Percentiles rank a stretch among this genome's conserved stretches.
phyloP scores from a whole-genome alignment of 2,888 invertebrate genomes.

The Chelonus formosanus region DNA sequence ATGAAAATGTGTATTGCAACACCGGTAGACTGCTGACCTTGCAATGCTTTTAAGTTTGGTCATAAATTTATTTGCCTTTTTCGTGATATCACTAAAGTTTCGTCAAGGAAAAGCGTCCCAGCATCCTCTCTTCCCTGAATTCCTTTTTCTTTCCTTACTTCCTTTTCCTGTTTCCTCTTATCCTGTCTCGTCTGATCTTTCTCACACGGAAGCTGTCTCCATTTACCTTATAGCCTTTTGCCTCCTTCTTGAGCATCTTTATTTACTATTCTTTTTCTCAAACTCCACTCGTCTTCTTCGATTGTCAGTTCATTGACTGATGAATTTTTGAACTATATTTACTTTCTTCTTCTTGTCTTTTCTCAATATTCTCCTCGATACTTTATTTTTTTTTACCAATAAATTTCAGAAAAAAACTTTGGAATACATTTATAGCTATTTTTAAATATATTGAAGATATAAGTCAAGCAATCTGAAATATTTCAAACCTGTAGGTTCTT shows the following conservation, averaged over 20 bases:
- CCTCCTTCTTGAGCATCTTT: slow-evolving; percentile 16
- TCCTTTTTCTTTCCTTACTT: slow-evolving; percentile 17
- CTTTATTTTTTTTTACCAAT: not conserved
- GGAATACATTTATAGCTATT: too few relatives aligned
- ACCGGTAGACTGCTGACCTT: slow-evolving; percentile 50
- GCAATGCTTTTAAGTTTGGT: slow-evolving; percentile 59
- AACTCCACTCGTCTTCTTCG: slow-evolving; percentile 1
- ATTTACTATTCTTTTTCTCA: slow-evolving; percentile 26
- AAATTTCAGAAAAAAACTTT: too few relatives aligned
- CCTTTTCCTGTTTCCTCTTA: slow-evolving; percentile 34
- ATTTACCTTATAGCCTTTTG: slow-evolving; percentile 33
- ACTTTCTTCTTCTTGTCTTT: not conserved
- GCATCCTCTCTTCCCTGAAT: slow-evolving; percentile 35
- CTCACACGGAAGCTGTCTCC: slow-evolving; percentile 29
- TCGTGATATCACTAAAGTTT: slow-evolving; percentile 56
- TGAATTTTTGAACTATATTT: not conserved
- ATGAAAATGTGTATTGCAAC: slow-evolving; percentile 31
- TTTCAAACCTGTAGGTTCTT: too few relatives aligned
- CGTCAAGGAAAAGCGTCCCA: slow-evolving; percentile 50
- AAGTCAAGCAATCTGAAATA: too few relatives aligned
- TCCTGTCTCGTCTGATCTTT: slow-evolving; percentile 33
- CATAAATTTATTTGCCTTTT: slow-evolving; percentile 60
- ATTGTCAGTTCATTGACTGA: too few relatives aligned
- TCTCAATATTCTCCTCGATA: not conserved
- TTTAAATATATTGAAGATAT: too few relatives aligned